Percentiles rank a stretch among this genome's conserved stretches.
Conservation (phyloP, 35 echinoderm and acorn worm species). For the Patiria miniata region DNA sequence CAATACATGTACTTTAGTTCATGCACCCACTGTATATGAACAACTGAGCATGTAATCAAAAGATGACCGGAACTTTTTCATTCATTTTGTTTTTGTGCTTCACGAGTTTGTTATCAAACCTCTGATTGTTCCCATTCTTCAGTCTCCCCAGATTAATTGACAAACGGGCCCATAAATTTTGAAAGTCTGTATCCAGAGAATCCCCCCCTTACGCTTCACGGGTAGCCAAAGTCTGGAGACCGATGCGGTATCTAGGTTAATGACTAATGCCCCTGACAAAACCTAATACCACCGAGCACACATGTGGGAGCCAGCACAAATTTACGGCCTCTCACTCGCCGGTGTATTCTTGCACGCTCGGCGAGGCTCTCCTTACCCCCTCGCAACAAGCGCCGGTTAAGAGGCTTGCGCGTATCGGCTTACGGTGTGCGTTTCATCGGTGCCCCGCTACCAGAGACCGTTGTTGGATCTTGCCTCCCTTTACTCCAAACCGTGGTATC, state of each 20-base stretch:
- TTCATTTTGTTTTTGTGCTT: too few relatives aligned
- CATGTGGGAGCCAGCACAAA: conserved; percentile 30
- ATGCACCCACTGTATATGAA: too few relatives aligned
- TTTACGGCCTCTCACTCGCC: conserved; percentile 26
- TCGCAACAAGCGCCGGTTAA: conserved; percentile 28
- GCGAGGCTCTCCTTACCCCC: conserved; percentile 11
- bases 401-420: conserved; percentile 17
- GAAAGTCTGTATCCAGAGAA: too few relatives aligned
- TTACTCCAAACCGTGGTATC: conserved; percentile 20
- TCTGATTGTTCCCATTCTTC: too few relatives aligned
- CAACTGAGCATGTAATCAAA: too few relatives aligned
- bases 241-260: conserved; percentile 16
- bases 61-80: too few relatives aligned
- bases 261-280: conserved; percentile 33
- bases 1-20: too few relatives aligned
- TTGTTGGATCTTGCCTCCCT: conserved; percentile 10
- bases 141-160: too few relatives aligned
- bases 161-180: too few relatives aligned
- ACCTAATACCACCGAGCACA: conserved; percentile 21
- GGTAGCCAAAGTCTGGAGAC: too few relatives aligned
- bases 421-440: conserved; percentile 29
- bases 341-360: conserved; percentile 18
- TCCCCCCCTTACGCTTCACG: too few relatives aligned
- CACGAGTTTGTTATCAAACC: too few relatives aligned
- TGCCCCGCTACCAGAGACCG: conserved; percentile 22